These are phyloP conservation scores for Drosophila villosipedis DNA, from an alignment of 2,888 invertebrate species.

Conservation along the genomic window DNA sequence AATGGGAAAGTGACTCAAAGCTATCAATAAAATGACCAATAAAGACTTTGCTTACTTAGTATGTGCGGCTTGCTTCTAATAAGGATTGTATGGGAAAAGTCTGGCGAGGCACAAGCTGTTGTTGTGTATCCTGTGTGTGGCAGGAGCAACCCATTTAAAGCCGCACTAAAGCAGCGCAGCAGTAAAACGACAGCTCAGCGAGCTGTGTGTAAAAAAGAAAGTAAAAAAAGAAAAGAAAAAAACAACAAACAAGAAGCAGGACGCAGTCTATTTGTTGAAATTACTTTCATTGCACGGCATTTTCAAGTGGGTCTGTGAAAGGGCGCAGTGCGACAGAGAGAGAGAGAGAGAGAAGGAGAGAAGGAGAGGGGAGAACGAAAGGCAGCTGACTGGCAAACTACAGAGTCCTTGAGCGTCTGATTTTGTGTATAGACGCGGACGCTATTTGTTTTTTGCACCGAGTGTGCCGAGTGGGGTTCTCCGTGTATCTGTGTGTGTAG, in stretches of 20 bases:
- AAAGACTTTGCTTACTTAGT: neutral
- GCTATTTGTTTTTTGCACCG: conserved; percentile 69
- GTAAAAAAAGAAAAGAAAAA: conserved; percentile 32
- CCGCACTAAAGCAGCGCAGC: conserved; percentile 10
- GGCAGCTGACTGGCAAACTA: conserved; percentile 49
- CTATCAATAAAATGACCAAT: conserved; percentile 8
- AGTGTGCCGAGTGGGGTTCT: conserved; percentile 36
- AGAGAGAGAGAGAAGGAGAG: neutral
- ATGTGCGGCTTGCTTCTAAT: neutral
- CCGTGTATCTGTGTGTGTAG: conserved; percentile 11
- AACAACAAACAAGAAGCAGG: conserved; percentile 31
- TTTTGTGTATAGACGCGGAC: conserved; percentile 81
- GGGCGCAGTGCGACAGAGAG: conserved; percentile 21
- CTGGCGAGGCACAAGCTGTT: conserved; percentile 3
- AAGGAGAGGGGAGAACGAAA: neutral
- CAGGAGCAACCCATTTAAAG: conserved; percentile 2
- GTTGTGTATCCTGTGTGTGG: conserved; percentile 16
- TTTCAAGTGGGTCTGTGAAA: conserved; percentile 53
- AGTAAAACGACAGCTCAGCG: conserved; percentile 24
- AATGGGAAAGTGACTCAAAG: neutral
- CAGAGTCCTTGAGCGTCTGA: conserved; percentile 83
- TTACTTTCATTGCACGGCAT: conserved; percentile 79
- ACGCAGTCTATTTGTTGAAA: conserved; percentile 75
- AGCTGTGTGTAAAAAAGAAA: conserved; percentile 22
- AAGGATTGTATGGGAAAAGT: conserved; percentile 15